Evolutionary conservation across 2,797 vertebrate species (phyloP).

Genomic region (Sebastes iracundus): DNA sequence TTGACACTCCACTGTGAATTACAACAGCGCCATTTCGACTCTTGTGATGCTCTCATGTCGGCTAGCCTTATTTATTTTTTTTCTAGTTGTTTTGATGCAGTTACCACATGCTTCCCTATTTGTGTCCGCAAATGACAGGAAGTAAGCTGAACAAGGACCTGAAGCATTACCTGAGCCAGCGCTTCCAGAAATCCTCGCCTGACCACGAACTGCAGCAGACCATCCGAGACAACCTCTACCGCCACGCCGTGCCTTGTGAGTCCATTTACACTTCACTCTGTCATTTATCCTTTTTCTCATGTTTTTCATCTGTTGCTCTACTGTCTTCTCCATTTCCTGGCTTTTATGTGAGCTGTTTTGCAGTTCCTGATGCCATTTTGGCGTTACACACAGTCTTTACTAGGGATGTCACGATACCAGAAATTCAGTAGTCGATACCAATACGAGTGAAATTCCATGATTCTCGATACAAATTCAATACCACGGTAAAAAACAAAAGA

Average conservation of each 20-base stretch:
- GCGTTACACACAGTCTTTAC: neutral
- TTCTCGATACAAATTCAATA: too few species aligned
- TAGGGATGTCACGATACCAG: too few species aligned
- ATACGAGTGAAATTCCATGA: too few species aligned
- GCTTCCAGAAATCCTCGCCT: slow-evolving; percentile 96
- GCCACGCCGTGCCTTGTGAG: slow-evolving; percentile 99
- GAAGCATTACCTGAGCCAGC: slow-evolving; percentile 94
- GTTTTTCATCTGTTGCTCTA: neutral
- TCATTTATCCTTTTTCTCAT: neutral
- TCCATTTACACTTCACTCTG: slow-evolving; percentile 47
- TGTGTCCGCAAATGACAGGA: slow-evolving; percentile 82
- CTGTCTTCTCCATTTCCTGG: neutral
- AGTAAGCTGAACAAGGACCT: slow-evolving; percentile 96
- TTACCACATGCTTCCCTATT: slow-evolving; percentile 49
- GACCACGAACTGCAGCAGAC: slow-evolving; percentile 97
- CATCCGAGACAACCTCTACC: slow-evolving; percentile 97
- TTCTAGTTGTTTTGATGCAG: slow-evolving; percentile 3
- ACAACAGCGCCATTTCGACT: neutral
- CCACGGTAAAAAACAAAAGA: too few species aligned
- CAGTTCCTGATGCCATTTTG: neutral
- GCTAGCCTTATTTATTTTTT: neutral
- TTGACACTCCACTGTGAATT: slow-evolving; percentile 30
- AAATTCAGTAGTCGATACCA: too few species aligned
- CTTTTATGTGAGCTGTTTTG: neutral
- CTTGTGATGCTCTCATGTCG: neutral